A percentile compares a stretch with the other conserved stretches of the same genome.
phyloP scores from a whole-genome alignment of 2,113 vertebrate species.

The Callorhinus ursinus region DNA sequence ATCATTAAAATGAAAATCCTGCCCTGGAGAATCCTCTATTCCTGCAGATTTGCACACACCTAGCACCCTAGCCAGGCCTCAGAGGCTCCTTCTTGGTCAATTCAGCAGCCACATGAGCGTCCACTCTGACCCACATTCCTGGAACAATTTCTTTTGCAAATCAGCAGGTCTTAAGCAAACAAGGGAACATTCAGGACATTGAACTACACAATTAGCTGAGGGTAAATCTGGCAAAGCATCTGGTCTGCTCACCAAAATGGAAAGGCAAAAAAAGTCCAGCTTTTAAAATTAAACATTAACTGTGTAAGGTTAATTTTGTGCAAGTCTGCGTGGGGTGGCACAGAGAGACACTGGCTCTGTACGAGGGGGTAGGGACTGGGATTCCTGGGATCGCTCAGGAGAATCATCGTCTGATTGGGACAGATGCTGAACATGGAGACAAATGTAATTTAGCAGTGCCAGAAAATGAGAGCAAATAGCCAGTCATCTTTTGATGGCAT shows the following conservation, averaged over 20 bases:
- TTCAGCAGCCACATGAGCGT: neutral
- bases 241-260: conserved; percentile 66
- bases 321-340: conserved; percentile 1
- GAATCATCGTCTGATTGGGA: neutral
- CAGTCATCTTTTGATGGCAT: neutral
- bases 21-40: neutral
- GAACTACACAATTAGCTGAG: conserved; percentile 63
- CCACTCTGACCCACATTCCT: conserved; percentile 64
- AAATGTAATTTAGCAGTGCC: neutral
- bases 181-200: conserved; percentile 63
- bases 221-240: conserved; percentile 65
- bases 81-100: neutral
- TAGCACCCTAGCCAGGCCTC: neutral
- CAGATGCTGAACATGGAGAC: neutral
- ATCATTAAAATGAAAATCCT: conserved; percentile 60
- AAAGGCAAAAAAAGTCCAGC: neutral
- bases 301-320: conserved; percentile 29
- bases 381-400: neutral
- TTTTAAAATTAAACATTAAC: conserved; percentile 70
- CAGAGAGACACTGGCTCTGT: neutral
- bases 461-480: neutral
- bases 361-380: neutral
- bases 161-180: conserved; percentile 71
- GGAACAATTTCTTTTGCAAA: conserved; percentile 68
- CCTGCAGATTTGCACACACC: conserved; percentile 34